Base-by-base conservation (phyloP, 2,113 vertebrate genomes). In the Antigone vipio region DNA sequence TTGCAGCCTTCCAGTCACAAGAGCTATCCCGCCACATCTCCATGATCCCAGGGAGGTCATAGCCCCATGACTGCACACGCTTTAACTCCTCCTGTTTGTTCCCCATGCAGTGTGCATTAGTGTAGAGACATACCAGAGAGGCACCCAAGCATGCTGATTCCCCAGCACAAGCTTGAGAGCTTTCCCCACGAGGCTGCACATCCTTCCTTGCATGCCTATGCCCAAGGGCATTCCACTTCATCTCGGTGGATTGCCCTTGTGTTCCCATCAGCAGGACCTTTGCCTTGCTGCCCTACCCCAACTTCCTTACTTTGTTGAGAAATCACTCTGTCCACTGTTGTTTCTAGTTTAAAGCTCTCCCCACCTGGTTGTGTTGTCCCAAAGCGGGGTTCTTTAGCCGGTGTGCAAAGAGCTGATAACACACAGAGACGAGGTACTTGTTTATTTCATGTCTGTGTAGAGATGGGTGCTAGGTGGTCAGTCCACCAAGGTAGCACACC, bases 111-210 rank as follows among this genome's bases (percentile, higher is more conserved):
- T 6, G 7, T 52, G 9, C 23, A 4, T 32, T 1, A 0, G 7
- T 17, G 29, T 56, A 40, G 32, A 50, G 27, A 7, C 2, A 1
- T 49, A 38, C 17, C 9, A 3, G 67, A 40, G 55, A 16, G 21
- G 45, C 24, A 45, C 27, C 13, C 1, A 0, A 19, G 40, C 0
- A 0, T 22, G 9, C 15, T 1, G 0, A 2, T 60, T 59, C 15
- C 32, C 32, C 16, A 29, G 12, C 38, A 38, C 20, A 58, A 23
- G 10, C 38, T 15, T 60, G 34, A 58, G 60, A 83, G 44, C 30
- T 32, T 59, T 85, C 23, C 68, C 32, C 27, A 12, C 22, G 40
- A 40, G 27, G 18, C 20, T 63, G 30, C n/a, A 63, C 24, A 12
- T 53, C 35, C 14, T 62, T 77, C 59, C 34, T 38, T 59, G 15